A percentile compares a stretch with the other conserved stretches of the same genome.
Evolutionary conservation across 2,113 vertebrate genomes (phyloP).

Genomic region (Brachyhypopomus gauderio): DNA sequence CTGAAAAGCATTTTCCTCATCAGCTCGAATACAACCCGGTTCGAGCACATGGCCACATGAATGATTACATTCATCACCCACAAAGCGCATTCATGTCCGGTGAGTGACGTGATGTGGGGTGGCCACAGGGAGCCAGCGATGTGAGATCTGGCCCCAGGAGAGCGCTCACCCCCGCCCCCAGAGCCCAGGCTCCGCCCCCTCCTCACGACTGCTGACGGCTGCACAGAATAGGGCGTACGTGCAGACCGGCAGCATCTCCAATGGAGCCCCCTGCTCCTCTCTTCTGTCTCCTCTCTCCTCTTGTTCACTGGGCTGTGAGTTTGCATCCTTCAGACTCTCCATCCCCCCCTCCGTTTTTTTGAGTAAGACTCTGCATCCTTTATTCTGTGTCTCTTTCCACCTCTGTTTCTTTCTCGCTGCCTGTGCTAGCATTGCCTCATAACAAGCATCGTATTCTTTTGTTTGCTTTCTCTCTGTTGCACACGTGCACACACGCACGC

Average conservation of each 20-base stretch:
- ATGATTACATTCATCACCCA: conserved; percentile 69
- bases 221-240: conserved; percentile 65
- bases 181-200: neutral
- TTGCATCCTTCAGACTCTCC: conserved; percentile 32
- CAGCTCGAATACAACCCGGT: conserved; percentile 50
- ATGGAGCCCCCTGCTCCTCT: conserved; percentile 41
- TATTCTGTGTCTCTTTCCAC: conserved; percentile 10
- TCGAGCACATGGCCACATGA: conserved; percentile 59
- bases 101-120: conserved; percentile 58
- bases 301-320: conserved; percentile 24
- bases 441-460: conserved; percentile 53
- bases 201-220: neutral
- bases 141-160: conserved; percentile 56
- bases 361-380: conserved; percentile 21
- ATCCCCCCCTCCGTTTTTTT: neutral
- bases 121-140: conserved; percentile 52
- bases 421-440: conserved; percentile 63
- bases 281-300: conserved; percentile 36
- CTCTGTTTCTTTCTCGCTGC: neutral
- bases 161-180: conserved; percentile 22
- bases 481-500: conserved; percentile 1
- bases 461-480: conserved; percentile 27
- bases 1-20: conserved; percentile 48
- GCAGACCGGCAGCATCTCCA: conserved; percentile 68
- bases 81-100: conserved; percentile 64